Evolutionary conservation across 2,888 invertebrate species (phyloP), one percentile per base, ranked within the genome.

Genomic region (Baronia brevicornis): DNA sequence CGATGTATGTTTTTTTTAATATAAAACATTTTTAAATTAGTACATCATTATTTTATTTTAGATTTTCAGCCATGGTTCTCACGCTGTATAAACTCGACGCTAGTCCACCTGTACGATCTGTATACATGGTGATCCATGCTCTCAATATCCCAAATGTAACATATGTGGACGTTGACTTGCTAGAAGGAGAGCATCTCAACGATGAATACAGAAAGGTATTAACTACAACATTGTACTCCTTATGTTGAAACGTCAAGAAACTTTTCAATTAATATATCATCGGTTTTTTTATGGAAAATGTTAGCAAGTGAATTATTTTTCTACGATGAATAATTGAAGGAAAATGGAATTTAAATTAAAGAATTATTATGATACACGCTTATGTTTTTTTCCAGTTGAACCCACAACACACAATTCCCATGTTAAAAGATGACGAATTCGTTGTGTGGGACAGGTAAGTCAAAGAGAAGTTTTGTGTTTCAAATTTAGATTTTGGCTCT

Each of bases 321-420:
- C n/a, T n/a, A n/a, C n/a, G n/a, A n/a, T n/a, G n/a, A n/a, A n/a
- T n/a, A n/a, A n/a, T n/a, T n/a, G n/a, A n/a, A n/a, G n/a, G n/a
- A n/a, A n/a, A n/a, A n/a, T n/a, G n/a, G n/a, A n/a, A n/a, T n/a
- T n/a, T n/a, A n/a, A n/a, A n/a, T n/a, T n/a, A n/a, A n/a, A n/a
- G n/a, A n/a, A n/a, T n/a, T n/a, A n/a, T n/a, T n/a, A n/a, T n/a
- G n/a, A n/a, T n/a, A n/a, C n/a, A n/a, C n/a, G n/a, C n/a, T n/a
- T n/a, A n/a, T n/a, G n/a, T n/a, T n/a, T 32, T 10, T 37, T 66
- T 67, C 23, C 67, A 85, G 85, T 48, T 80, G 41, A 86, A 86
- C 45, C 86, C 86, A 0, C 79, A 85, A 33, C 86, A 86, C 42
- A 84, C 85, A 0, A 59, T 88, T 2, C 88, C 89, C 0, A 71